phyloP scores from a whole-genome alignment of 2,888 invertebrate genomes.

The Meta bourneti region DNA sequence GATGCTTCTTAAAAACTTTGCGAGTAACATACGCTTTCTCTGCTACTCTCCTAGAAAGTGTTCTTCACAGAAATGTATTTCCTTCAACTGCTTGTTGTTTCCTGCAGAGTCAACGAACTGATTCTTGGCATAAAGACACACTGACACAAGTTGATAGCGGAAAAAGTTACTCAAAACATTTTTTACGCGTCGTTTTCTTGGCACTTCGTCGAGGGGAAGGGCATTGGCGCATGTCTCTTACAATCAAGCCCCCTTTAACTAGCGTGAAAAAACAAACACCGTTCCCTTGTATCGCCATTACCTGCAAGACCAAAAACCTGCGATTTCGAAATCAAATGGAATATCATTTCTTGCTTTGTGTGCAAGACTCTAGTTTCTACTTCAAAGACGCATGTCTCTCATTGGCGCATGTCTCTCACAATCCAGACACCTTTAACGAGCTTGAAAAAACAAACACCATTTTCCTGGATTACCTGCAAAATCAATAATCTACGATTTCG shows the following conservation, averaged over 20 bases:
- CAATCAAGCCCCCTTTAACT: slow-evolving; percentile 6
- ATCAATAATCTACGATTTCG: no score
- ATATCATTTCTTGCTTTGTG: no score
- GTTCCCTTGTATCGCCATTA: neutral
- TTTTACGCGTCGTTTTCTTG: slow-evolving; percentile 21
- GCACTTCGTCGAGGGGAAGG: slow-evolving; percentile 20
- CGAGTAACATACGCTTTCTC: no score
- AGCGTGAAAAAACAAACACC: slow-evolving; percentile 2
- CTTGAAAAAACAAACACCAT: no score
- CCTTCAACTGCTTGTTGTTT: neutral
- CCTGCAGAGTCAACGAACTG: slow-evolving; percentile 65
- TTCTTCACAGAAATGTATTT: neutral
- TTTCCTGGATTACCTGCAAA: no score
- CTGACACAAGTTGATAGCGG: slow-evolving; percentile 43
- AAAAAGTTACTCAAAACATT: slow-evolving; percentile 28
- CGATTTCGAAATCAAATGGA: no score
- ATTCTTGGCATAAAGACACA: slow-evolving; percentile 71
- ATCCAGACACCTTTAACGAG: no score
- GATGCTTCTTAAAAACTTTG: neutral
- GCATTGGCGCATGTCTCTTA: neutral
- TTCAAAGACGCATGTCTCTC: no score
- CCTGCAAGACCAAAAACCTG: no score
- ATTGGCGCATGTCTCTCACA: no score
- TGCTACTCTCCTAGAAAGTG: neutral
- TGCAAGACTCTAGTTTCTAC: no score